These are phyloP conservation scores for Drosophila busckii DNA, from an alignment of 1,140 invertebrate species.

Conservation along the genomic window DNA sequence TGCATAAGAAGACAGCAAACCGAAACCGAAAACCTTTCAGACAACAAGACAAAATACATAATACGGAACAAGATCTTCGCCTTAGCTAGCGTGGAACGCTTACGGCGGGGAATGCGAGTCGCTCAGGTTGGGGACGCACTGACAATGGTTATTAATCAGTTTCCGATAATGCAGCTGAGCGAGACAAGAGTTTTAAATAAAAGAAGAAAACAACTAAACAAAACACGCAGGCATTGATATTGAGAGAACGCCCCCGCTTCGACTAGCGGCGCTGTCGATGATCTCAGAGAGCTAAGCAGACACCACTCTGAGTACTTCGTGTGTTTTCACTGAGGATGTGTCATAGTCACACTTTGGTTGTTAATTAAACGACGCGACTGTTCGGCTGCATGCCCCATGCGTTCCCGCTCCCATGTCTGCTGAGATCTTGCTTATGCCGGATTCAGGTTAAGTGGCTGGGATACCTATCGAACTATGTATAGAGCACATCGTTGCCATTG, in stretches of 20 bases:
- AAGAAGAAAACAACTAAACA: too few species aligned
- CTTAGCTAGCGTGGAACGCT: constrained; percentile 6
- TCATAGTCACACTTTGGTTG: constrained; percentile 68
- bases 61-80: constrained; percentile 58
- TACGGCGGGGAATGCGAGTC: constrained; percentile 3
- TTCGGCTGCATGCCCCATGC: constrained; percentile 15
- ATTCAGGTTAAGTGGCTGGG: constrained; percentile 57
- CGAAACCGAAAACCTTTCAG: constrained; percentile 31
- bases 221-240: constrained; percentile 27
- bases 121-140: constrained; percentile 19
- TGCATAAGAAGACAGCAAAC: constrained; percentile 10
- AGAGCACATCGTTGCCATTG: constrained; percentile 58
- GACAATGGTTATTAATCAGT: constrained; percentile 74
- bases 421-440: constrained; percentile 44
- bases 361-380: constrained; percentile 66
- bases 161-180: constrained; percentile 64
- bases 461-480: constrained; percentile 50
- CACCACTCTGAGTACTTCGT: constrained; percentile 1
- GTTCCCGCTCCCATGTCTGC: constrained; percentile 12
- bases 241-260: constrained; percentile 25
- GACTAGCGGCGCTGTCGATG: constrained; percentile 10
- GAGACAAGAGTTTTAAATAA: constrained; percentile 69
- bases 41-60: constrained; percentile 51
- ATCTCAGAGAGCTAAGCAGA: constrained; percentile 21
- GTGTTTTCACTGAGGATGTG: constrained; percentile 37